Percentiles rank a stretch among this genome's conserved stretches.
These are phyloP conservation scores for Muscina levida DNA, from an alignment of 2,888 invertebrate genomes.

Conservation along the genomic window DNA sequence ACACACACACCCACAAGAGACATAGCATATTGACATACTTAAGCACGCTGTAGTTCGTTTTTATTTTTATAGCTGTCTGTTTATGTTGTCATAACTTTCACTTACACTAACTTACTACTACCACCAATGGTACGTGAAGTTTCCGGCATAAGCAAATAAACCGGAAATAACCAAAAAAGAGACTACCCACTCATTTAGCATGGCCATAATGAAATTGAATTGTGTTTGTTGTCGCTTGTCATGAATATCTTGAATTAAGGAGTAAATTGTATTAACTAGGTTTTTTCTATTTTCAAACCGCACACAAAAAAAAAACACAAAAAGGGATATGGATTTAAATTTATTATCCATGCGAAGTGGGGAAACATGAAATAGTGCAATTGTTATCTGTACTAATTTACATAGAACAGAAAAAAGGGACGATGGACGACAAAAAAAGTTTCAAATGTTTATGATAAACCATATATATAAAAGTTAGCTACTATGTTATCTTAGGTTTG, in stretches of 20 bases:
- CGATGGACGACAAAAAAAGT: not conserved
- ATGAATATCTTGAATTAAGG: not conserved
- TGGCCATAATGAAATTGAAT: not conserved
- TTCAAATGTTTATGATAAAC: constrained; percentile 1
- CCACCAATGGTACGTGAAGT: not conserved
- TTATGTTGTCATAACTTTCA: constrained; percentile 24
- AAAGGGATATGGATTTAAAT: not conserved
- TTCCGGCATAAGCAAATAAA: not conserved
- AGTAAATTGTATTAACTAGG: not conserved
- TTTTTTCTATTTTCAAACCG: constrained; percentile 1
- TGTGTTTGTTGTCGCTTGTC: not conserved
- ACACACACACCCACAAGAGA: no score
- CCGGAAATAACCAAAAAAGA: constrained; percentile 15
- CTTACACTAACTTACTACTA: no score
- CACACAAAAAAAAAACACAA: not conserved
- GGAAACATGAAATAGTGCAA: not conserved
- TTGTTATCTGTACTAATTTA: constrained; percentile 3
- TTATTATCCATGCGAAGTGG: not conserved
- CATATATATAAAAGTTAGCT: not conserved
- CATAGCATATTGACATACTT: constrained; percentile 3
- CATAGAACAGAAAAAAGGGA: not conserved
- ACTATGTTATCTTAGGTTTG: not conserved
- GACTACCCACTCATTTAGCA: constrained; percentile 9
- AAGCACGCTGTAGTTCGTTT: not conserved
- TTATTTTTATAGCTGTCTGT: not conserved